Percentiles rank a stretch among this genome's conserved stretches.
Evolutionary conservation across 1,140 invertebrate species (phyloP).

Genomic region (Aphelenchoides avenae): DNA sequence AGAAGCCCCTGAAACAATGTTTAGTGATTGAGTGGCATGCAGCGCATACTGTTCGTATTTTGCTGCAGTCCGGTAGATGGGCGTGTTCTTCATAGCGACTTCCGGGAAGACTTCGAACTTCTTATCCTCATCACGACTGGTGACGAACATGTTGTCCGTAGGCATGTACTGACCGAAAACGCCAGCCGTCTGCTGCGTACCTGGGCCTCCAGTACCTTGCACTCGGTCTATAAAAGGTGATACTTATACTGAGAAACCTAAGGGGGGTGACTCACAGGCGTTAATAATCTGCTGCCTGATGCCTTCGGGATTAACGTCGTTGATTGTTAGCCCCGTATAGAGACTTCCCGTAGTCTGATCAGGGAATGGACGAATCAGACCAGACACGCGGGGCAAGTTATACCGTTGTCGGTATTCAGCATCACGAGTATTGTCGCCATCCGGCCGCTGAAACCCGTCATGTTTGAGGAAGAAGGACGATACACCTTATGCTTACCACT

Average conservation of each 20-base stretch:
- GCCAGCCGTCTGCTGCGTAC: slow-evolving; percentile 36
- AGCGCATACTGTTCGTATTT: slow-evolving; percentile 35
- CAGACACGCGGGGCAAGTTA: slow-evolving; percentile 50
- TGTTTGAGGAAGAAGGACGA: background rate
- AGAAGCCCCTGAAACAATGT: slow-evolving; percentile 31
- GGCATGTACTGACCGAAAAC: slow-evolving; percentile 50
- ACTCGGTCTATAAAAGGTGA: slow-evolving; percentile 39
- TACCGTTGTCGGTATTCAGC: slow-evolving; percentile 44
- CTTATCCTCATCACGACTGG: slow-evolving; percentile 48
- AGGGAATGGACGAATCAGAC: slow-evolving; percentile 56
- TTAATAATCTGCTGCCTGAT: slow-evolving; percentile 56
- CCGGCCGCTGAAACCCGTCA: slow-evolving; percentile 47
- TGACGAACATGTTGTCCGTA: slow-evolving; percentile 52
- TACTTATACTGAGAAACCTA: slow-evolving; percentile 1
- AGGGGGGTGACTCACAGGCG: slow-evolving; percentile 38
- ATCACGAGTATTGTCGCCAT: slow-evolving; percentile 59
- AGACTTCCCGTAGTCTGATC: slow-evolving; percentile 48
- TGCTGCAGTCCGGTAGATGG: slow-evolving; percentile 41
- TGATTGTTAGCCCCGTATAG: slow-evolving; percentile 43
- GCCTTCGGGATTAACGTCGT: slow-evolving; percentile 54
- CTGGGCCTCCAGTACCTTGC: slow-evolving; percentile 46
- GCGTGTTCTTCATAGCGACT: slow-evolving; percentile 44
- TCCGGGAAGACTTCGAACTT: slow-evolving; percentile 54
- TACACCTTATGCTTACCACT: slow-evolving; percentile 29
- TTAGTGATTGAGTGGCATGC: slow-evolving; percentile 30